Conservation (phyloP, 2,888 invertebrate species). For the Cetonia aurata region DNA sequence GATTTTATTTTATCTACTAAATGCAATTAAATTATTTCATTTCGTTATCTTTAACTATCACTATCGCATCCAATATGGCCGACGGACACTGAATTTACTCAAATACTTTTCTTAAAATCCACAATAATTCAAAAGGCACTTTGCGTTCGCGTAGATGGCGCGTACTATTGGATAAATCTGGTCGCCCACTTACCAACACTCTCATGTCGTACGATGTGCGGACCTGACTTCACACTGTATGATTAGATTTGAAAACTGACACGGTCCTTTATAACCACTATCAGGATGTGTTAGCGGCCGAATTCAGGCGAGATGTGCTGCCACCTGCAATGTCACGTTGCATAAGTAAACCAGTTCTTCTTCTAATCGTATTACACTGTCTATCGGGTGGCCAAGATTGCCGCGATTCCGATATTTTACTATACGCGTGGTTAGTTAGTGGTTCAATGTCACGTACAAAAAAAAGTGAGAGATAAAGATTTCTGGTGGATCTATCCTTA, state of each 20-base stretch:
- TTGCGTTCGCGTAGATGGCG: conserved; percentile 24
- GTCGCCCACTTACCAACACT: conserved; percentile 46
- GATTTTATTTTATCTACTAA: too few species aligned
- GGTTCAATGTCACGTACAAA: conserved; percentile 2
- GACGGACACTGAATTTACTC: conserved; percentile 9
- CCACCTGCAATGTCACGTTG: conserved; percentile 51
- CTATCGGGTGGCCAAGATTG: too few species aligned
- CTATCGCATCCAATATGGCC: conserved; percentile 13
- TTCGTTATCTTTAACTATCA: not conserved
- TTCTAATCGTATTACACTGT: conserved; percentile 33
- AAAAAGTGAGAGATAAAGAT: too few species aligned
- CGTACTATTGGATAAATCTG: conserved; percentile 27
- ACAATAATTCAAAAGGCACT: conserved; percentile 10
- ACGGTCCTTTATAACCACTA: conserved; percentile 50
- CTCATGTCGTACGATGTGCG: conserved; percentile 45
- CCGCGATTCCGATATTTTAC: too few species aligned
- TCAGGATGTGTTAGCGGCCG: conserved; percentile 48
- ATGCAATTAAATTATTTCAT: too few species aligned
- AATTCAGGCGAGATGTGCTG: conserved; percentile 49
- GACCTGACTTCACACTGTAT: conserved; percentile 47
- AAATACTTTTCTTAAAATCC: not conserved
- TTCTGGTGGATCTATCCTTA: too few species aligned
- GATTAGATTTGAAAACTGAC: conserved; percentile 43
- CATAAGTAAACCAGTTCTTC: conserved; percentile 51
- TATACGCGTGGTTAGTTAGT: not conserved